Evolutionary conservation across 2,113 vertebrate genomes (phyloP).

Genomic region (Takifugu flavidus): DNA sequence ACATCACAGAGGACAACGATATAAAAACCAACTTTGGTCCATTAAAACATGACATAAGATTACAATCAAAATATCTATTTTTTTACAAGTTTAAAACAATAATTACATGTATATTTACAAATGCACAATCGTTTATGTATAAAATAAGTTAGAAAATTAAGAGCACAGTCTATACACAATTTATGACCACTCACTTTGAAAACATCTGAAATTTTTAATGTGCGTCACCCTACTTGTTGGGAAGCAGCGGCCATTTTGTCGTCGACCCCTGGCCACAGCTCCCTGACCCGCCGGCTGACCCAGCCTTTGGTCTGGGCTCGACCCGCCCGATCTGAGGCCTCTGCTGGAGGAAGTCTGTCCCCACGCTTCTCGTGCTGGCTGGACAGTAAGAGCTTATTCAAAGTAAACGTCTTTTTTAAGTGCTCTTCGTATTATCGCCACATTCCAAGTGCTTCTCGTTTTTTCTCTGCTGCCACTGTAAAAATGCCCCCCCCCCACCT

Average conservation of each 20-base stretch:
- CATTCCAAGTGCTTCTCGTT: conserved; percentile 68
- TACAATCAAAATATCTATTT: conserved; percentile 96
- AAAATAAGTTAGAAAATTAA: conserved; percentile 99
- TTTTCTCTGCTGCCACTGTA: conserved; percentile 14
- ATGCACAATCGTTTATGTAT: conserved; percentile 93
- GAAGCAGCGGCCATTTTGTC: conserved; percentile 17
- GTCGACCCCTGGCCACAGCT: conserved; percentile 59
- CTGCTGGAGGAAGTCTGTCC: neutral
- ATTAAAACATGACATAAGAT: conserved; percentile 92
- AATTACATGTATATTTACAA: conserved; percentile 99
- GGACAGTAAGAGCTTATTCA: conserved; percentile 47
- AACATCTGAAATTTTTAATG: conserved; percentile 56
- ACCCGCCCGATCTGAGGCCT: conserved; percentile 33
- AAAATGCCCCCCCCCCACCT: conserved; percentile 1
- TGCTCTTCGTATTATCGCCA: conserved; percentile 40
- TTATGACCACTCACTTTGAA: conserved; percentile 75
- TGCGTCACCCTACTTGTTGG: conserved; percentile 46
- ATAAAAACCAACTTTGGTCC: conserved; percentile 94
- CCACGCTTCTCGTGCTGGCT: neutral
- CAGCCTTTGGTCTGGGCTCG: conserved; percentile 36
- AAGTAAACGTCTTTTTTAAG: conserved; percentile 37
- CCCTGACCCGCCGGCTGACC: conserved; percentile 70
- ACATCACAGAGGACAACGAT: conserved; percentile 74
- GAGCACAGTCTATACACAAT: conserved; percentile 92
- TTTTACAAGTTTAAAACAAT: conserved; percentile 92